These are phyloP conservation scores for Drosophila percnosoma DNA, from an alignment of 2,888 invertebrate species.

Conservation along the genomic window DNA sequence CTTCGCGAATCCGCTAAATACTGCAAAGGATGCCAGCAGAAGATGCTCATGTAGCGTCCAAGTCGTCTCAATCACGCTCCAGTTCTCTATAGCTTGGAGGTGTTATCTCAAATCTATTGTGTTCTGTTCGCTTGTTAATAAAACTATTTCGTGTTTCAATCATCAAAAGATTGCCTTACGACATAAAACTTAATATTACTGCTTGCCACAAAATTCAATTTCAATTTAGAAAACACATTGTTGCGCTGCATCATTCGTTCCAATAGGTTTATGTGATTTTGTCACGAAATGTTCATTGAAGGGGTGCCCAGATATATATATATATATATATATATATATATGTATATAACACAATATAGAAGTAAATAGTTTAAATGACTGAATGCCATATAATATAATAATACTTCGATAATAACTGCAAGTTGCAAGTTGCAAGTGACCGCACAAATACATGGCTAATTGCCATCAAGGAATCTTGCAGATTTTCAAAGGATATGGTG, in stretches of 20 bases:
- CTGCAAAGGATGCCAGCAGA: conserved; percentile 51
- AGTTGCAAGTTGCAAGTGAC: too few species aligned
- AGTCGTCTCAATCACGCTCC: not conserved
- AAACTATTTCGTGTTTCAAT: not conserved
- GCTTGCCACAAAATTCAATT: too few species aligned
- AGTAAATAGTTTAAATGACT: too few species aligned
- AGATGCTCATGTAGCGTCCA: conserved; percentile 22
- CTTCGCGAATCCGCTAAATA: conserved; percentile 39
- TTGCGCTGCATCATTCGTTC: not conserved
- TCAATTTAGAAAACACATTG: too few species aligned
- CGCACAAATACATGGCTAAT: not conserved
- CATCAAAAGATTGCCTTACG: not conserved
- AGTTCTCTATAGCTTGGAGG: not conserved
- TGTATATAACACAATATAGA: too few species aligned
- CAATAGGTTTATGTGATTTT: not conserved
- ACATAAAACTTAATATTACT: too few species aligned
- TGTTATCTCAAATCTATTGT: conserved; percentile 45
- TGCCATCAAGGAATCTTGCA: not conserved
- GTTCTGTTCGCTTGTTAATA: conserved; percentile 16
- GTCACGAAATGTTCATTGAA: not conserved
- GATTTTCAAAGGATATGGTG: too few species aligned
- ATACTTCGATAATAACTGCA: not conserved
- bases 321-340: too few species aligned
- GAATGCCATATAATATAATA: not conserved
- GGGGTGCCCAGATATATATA: too few species aligned